Conservation (phyloP, 2,888 invertebrate genomes). For the Hydrotaea diabolus region DNA sequence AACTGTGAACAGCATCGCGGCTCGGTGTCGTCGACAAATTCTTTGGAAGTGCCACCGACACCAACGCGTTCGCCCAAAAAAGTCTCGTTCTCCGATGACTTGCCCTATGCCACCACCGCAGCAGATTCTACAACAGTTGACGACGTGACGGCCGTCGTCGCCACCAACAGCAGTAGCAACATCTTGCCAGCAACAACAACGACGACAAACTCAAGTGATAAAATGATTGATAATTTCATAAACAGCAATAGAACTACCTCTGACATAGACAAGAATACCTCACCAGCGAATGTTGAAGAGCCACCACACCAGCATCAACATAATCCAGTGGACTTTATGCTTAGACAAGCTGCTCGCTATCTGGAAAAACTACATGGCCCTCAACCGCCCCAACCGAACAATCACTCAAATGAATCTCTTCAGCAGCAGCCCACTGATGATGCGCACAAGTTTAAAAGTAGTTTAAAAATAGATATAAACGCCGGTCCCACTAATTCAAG, state of each 20-base stretch:
- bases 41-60: constrained; percentile 77
- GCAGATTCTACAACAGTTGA: constrained; percentile 22
- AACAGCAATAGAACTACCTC: constrained; percentile 60
- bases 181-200: neutral
- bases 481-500: neutral
- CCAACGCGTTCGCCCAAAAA: constrained; percentile 79
- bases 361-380: constrained; percentile 77
- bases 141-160: neutral
- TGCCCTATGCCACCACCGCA: constrained; percentile 70
- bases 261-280: constrained; percentile 51
- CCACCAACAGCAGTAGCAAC: neutral
- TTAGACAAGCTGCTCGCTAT: constrained; percentile 77
- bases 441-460: constrained; percentile 60
- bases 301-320: constrained; percentile 55
- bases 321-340: constrained; percentile 73
- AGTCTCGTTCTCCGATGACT: constrained; percentile 80
- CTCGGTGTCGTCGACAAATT: constrained; percentile 78
- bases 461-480: constrained; percentile 62
- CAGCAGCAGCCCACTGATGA: constrained; percentile 15
- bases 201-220: constrained; percentile 23
- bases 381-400: constrained; percentile 55
- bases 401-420: constrained; percentile 25
- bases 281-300: constrained; percentile 45
- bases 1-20: constrained; percentile 74
- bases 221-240: constrained; percentile 20